Base-by-base conservation (phyloP, 2,797 vertebrate genomes). In the Artibeus jamaicensis region DNA sequence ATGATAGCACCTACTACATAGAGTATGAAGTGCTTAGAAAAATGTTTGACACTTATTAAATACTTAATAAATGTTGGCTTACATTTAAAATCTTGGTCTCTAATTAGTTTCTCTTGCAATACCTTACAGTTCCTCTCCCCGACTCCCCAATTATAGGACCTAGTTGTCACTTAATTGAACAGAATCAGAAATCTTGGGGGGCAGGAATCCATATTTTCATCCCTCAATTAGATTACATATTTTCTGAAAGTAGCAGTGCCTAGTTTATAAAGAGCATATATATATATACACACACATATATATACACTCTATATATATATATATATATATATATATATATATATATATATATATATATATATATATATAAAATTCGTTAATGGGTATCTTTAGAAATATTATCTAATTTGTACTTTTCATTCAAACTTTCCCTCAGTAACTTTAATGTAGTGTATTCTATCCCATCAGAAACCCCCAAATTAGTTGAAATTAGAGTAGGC, bases 341-440 rank as follows among this genome's bases (percentile, higher is more conserved):
- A 59, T 26, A 59, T n/a, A n/a, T n/a, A n/a, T n/a, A n/a, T n/a
- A n/a, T n/a, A 26, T 11, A 3, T 59, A 26, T 5, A 57, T 26
- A 24, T 57, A 14, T 29, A 62, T 62, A 15, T 62, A 62, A 6
- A 65, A 50, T 46, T 86, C 86, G 12, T 83, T 79, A 65, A 24
- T 93, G 34, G 15, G 8, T 96, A 92, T 90, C 77, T 92, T 78
- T 77, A 79, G 78, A 93, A 90, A 48, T 82, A 39, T 70, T 76
- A 22, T 34, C 34, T 46, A 89, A 55, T 88, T 96, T 37, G 29
- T 21, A 84, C 16, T 76, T 86, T 79, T 29, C 32, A 48, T 37
- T 95, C 37, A 95, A 81, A 68, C 53, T 29, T 2, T 53, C n/a
- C 59, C 3, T 91, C 6, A 85, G 32, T 81, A 84, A 91, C 32